Percentiles rank a stretch among this genome's conserved stretches.
phyloP scores from a whole-genome alignment of 2,888 invertebrate species.

The Drosophila cognata region DNA sequence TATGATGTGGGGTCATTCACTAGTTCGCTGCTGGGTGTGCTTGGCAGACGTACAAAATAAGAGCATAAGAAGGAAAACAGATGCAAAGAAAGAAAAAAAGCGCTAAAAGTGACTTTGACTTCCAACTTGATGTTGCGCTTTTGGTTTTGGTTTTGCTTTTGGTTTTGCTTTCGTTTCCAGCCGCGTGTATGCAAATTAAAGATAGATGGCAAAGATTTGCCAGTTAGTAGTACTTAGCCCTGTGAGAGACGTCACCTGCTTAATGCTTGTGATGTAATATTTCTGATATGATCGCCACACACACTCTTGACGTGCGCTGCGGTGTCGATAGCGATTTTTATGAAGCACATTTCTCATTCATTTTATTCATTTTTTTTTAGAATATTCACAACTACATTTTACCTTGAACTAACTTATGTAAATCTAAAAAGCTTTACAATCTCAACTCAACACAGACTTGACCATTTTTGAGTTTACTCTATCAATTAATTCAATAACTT shows the following conservation, averaged over 20 bases:
- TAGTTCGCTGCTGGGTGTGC: not conserved
- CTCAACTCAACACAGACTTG: not conserved
- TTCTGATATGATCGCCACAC: conserved; percentile 11
- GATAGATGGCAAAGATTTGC: conserved; percentile 13
- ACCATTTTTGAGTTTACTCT: not conserved
- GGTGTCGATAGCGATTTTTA: not conserved
- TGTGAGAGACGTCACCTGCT: not conserved
- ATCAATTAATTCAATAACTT: not conserved
- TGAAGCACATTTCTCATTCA: not conserved
- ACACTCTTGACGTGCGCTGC: not conserved
- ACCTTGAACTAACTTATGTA: not conserved
- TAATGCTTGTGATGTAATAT: conserved; percentile 7
- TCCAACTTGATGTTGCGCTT: conserved; percentile 13
- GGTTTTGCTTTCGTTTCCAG: conserved; percentile 47
- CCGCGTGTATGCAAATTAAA: conserved; percentile 17
- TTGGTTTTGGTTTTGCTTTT: not conserved
- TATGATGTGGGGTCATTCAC: not conserved
- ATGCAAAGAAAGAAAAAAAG: not conserved
- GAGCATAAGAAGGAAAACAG: not conserved
- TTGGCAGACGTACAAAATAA: not conserved
- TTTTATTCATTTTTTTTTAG: not conserved
- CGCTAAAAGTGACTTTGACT: conserved; percentile 36
- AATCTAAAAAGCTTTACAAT: not conserved
- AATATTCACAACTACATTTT: not conserved
- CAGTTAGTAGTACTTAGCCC: conserved; percentile 3